Evolutionary conservation across 1,140 invertebrate species (phyloP).

Genomic region (Notospermus geniculatus): DNA sequence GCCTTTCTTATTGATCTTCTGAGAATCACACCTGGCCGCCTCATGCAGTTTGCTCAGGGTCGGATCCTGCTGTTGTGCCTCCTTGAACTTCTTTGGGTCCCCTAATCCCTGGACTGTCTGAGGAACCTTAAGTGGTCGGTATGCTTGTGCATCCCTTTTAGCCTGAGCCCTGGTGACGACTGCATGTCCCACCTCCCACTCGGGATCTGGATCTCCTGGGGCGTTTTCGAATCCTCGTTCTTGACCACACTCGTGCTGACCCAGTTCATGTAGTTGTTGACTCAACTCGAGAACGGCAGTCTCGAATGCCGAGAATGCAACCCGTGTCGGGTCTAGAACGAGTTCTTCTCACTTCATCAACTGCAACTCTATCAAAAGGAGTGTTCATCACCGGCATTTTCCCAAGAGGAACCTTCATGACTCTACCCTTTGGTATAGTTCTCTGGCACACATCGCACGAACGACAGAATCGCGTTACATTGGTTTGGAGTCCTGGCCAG

Average conservation of each 20-base stretch:
- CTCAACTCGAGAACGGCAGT: too few species aligned
- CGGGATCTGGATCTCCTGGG: not conserved
- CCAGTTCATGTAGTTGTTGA: too few species aligned
- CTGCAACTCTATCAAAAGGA: conserved; percentile 15
- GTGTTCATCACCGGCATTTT: conserved; percentile 14
- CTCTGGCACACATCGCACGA: conserved; percentile 16
- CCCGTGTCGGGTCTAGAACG: too few species aligned
- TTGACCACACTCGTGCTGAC: too few species aligned
- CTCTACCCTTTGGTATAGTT: conserved; percentile 11
- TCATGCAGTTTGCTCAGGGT: not conserved
- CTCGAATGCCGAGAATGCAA: too few species aligned
- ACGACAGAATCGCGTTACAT: conserved; percentile 8
- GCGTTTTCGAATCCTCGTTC: too few species aligned
- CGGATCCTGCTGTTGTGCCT: not conserved
- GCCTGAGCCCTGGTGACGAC: not conserved
- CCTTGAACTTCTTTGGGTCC: not conserved
- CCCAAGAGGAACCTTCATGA: conserved; percentile 8
- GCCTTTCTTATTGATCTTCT: not conserved
- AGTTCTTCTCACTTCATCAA: too few species aligned
- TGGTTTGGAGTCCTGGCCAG: conserved; percentile 10
- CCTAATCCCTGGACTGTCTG: not conserved
- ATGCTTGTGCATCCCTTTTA: not conserved
- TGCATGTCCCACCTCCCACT: not conserved
- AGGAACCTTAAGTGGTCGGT: not conserved
- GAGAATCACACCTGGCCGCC: not conserved